Evolutionary conservation across 1,140 invertebrate genomes (phyloP).

Genomic region (Drosophila pachea): DNA sequence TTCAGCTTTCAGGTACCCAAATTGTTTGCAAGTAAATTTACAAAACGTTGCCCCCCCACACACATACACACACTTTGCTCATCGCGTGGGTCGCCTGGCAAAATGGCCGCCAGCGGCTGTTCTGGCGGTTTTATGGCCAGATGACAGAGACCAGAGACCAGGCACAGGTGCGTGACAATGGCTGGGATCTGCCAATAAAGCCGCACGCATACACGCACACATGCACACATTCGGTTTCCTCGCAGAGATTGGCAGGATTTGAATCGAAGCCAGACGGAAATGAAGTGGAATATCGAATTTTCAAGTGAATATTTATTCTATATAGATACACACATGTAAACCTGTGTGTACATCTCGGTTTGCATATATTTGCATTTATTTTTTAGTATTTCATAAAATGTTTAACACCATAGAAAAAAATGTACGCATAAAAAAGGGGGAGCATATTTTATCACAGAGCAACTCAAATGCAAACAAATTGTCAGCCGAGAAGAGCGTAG

Average conservation of each 20-base stretch:
- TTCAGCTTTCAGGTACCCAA: constrained; percentile 7
- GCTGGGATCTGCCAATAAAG: constrained; percentile 30
- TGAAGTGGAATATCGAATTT: constrained; percentile 65
- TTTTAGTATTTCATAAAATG: constrained; percentile 44
- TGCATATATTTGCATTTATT: constrained; percentile 2
- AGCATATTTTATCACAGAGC: constrained; percentile 41
- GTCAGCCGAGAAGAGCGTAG: constrained; percentile 28
- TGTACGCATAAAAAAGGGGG: constrained; percentile 48
- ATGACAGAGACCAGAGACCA: constrained; percentile 15
- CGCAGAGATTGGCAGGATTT: constrained; percentile 17
- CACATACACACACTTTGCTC: neutral
- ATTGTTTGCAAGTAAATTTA: constrained; percentile 37
- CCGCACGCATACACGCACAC: neutral
- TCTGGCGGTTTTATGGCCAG: constrained; percentile 52
- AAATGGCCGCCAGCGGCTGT: constrained; percentile 19
- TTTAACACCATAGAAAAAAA: constrained; percentile 41
- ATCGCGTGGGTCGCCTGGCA: constrained; percentile 2
- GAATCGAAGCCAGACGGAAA: constrained; percentile 50
- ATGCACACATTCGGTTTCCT: neutral
- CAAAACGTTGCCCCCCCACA: constrained; percentile 14
- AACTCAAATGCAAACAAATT: constrained; percentile 30
- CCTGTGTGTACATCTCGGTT: neutral
- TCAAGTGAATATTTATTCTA: constrained; percentile 17
- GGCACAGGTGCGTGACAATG: constrained; percentile 58
- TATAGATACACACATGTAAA: neutral